Evolutionary conservation across 1,140 invertebrate species (phyloP).

Genomic region (Drosophila chauvacae): DNA sequence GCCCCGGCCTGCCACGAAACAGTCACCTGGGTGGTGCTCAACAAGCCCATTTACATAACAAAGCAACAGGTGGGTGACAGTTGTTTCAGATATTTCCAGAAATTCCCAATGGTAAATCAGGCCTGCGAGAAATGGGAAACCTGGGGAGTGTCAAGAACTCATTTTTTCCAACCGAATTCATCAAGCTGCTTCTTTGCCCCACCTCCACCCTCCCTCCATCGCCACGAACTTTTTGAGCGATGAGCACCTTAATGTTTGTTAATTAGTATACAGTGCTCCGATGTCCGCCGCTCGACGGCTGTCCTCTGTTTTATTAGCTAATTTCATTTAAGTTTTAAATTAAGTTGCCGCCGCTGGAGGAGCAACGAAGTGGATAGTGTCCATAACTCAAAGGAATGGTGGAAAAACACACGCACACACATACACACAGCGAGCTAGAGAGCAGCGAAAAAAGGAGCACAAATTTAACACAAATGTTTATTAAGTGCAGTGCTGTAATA

Average conservation of each 20-base stretch:
- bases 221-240: constrained; percentile 39
- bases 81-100: background rate
- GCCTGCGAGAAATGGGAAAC: background rate
- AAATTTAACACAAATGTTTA: constrained; percentile 79
- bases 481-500: constrained; percentile 78
- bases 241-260: constrained; percentile 63
- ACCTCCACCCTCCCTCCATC: background rate
- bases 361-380: constrained; percentile 54
- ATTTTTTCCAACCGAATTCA: constrained; percentile 24
- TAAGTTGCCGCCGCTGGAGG: constrained; percentile 47
- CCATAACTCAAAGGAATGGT: constrained; percentile 63
- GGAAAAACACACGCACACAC: constrained; percentile 7
- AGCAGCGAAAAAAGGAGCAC: constrained; percentile 34
- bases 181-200: background rate
- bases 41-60: constrained; percentile 98
- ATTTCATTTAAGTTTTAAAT: constrained; percentile 74
- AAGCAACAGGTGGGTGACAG: constrained; percentile 92
- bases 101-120: background rate
- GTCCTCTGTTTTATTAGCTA: constrained; percentile 67
- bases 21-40: constrained; percentile 97
- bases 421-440: background rate
- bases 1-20: constrained; percentile 97
- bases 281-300: constrained; percentile 21
- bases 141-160: background rate
- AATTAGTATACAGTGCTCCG: constrained; percentile 54